A percentile compares a stretch with the other conserved stretches of the same genome.
Conservation (phyloP, 2,888 invertebrate species). For the Conchocele bisecta region DNA sequence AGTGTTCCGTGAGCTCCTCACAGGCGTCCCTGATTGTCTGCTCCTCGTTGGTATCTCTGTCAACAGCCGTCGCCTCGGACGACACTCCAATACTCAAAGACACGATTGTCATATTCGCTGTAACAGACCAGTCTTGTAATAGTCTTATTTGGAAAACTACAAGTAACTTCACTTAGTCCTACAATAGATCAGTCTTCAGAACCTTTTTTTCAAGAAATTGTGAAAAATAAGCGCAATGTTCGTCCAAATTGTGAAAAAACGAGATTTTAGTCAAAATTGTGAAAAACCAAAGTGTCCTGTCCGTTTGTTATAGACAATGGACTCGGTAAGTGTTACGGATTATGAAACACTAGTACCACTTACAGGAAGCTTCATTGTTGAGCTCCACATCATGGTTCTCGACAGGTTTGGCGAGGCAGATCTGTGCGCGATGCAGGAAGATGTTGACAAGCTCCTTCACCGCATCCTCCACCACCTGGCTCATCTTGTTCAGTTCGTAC, state of each 20-base stretch:
- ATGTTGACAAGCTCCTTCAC: slow-evolving; percentile 90
- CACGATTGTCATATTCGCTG: slow-evolving; percentile 33
- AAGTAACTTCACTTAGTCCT: not conserved
- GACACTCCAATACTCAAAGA: slow-evolving; percentile 29
- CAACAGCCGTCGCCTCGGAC: slow-evolving; percentile 32
- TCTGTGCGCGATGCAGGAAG: slow-evolving; percentile 85
- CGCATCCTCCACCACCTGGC: slow-evolving; percentile 89
- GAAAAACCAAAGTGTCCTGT: no score
- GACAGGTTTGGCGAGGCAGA: not conserved
- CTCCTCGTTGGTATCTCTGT: slow-evolving; percentile 52
- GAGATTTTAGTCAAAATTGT: no score
- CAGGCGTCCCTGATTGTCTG: slow-evolving; percentile 86
- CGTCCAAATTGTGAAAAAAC: no score
- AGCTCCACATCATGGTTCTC: no score
- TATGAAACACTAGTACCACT: no score
- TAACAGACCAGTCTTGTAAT: not conserved
- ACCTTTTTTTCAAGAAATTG: no score
- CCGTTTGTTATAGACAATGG: no score
- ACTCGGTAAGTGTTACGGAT: no score
- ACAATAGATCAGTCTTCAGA: not conserved
- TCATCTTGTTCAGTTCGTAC: slow-evolving; percentile 81
- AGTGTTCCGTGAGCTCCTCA: slow-evolving; percentile 91
- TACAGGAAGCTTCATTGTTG: slow-evolving; percentile 24
- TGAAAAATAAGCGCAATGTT: no score
- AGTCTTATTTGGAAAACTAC: no score